Base-by-base conservation (phyloP, 2,113 vertebrate genomes). In the Rhodinocichla rosea region DNA sequence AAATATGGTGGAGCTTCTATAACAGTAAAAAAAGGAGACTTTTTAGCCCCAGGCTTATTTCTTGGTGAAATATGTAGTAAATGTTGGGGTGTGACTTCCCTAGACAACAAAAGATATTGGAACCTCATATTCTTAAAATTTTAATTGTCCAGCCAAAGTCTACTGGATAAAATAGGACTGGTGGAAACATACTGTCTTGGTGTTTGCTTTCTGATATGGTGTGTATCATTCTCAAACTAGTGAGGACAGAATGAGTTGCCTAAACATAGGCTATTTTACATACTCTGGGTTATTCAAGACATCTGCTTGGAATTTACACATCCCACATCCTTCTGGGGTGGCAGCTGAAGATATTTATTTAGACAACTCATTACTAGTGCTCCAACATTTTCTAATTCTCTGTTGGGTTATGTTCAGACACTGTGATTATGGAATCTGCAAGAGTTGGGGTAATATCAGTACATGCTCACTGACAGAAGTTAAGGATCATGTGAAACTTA, bases 281-380 rank as follows among this genome's bases (percentile, higher is more conserved):
- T 37, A 44, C 64, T 84, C 69, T 78, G 56, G 56, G 20, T 47
- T 78, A 67, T 70, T 67, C 56, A 79, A 82, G 83, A 85, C 62
- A 85, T 70, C 79, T 85, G 62, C 35, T 82, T 82, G 83, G 40
- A 90, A 92, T 90, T 94, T 90, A 82, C 62, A 87, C 55, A 69
- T 87, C 76, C 56, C 62, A 53, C 32, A 75, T 83, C 52, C n/a
- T 94, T 83, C 87, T 86, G 50, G 56, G 37, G 13, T 63, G 45
- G 47, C 80, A 93, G 67, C n/a, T 70, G 87, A 47, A 89, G n/a
- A 16, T 86, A 86, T 80, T 86, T 93, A 67, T 93, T 93, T 91
- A 79, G 80, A 83, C 32, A 93, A 75, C 15, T 57, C 57, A 21
- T 21, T 79, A 40, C 52, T 68, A 30, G 75, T 40, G 52, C 7